Base-by-base conservation (phyloP, 1,140 invertebrate species). In the Magallana angulata region DNA sequence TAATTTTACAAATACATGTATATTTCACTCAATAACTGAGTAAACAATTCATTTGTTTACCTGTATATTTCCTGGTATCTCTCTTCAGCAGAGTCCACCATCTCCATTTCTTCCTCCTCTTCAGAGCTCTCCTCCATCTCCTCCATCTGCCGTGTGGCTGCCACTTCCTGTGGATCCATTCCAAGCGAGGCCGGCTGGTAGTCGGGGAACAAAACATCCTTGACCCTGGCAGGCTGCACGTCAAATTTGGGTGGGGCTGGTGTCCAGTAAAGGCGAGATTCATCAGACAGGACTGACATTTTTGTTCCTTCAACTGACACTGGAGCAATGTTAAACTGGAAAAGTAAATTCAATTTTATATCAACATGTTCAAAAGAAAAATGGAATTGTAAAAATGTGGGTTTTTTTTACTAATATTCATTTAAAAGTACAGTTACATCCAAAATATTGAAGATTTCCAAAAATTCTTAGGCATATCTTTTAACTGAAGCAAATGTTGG, bases 181-280 rank as follows among this genome's bases (percentile, higher is more conserved):
- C 64, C 82, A 1, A 91, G 8, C 12, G 80, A 81, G 12, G 87
- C 64, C 5, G 86, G 89, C 83, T 92, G 90, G 85, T 94, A 93
- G n/a, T 93, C 90, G 1, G 94, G 92, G 84, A 94, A 95, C 59
- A 95, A 85, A 57, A 93, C 57, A 36, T 94, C 92, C 82, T 92
- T 91, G 8, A 95, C 94, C 87, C 91, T 92, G 62, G 93, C 91
- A 56, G 94, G 93, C 16, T 91, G 86, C 9, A 94, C 91, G 83
- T 93, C 92, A 84, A 94, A 89, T 88, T 94, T 94, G n/a, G 94
- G 93, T n/a, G 94, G 94, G 11, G 94, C 94, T 56, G 94, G 94
- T 68, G 90, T 92, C 94, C 94, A 94, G 90, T 94, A 94, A 7
- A 94, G 86, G 24, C 94, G 88, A 8, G 94, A 94, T 82, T 94